These are phyloP conservation scores for Syndactyla subalaris DNA, from an alignment of 2,797 vertebrate genomes.

Conservation along the genomic window DNA sequence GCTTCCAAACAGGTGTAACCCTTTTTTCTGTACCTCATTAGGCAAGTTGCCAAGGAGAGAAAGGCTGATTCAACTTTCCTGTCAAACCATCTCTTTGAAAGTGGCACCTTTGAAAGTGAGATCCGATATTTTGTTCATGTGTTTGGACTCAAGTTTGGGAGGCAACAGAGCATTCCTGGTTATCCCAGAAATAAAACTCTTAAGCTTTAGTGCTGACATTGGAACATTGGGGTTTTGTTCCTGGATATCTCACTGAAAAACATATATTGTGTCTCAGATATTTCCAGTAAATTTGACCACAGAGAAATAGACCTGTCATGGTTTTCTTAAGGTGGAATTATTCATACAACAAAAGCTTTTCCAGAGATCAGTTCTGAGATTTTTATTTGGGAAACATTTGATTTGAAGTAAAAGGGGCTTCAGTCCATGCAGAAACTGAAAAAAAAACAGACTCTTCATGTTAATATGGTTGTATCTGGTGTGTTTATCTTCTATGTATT, in stretches of 20 bases:
- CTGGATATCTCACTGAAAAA: not conserved
- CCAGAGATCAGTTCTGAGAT: not conserved
- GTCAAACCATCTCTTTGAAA: conserved; percentile 24
- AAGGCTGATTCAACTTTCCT: conserved; percentile 47
- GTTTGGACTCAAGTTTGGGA: not conserved
- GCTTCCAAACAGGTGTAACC: conserved; percentile 48
- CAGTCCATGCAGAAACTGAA: not conserved
- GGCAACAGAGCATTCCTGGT: not conserved
- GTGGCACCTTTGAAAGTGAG: conserved; percentile 11
- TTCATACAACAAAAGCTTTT: not conserved
- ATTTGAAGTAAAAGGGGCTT: not conserved
- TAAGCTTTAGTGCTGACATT: not conserved
- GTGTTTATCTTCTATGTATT: not conserved
- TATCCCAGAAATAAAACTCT: not conserved
- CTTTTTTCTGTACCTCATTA: conserved; percentile 49
- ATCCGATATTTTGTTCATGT: not conserved
- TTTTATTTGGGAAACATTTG: not conserved
- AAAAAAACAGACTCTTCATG: not conserved
- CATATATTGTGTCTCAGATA: not conserved
- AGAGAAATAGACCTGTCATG: not conserved
- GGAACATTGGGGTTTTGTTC: not conserved
- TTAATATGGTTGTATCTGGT: not conserved
- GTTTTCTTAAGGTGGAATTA: not conserved
- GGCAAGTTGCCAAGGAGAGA: conserved; percentile 40
- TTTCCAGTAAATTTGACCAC: not conserved